These are phyloP conservation scores for Tiliacea aurago DNA, from an alignment of 2,888 invertebrate genomes.

Conservation along the genomic window DNA sequence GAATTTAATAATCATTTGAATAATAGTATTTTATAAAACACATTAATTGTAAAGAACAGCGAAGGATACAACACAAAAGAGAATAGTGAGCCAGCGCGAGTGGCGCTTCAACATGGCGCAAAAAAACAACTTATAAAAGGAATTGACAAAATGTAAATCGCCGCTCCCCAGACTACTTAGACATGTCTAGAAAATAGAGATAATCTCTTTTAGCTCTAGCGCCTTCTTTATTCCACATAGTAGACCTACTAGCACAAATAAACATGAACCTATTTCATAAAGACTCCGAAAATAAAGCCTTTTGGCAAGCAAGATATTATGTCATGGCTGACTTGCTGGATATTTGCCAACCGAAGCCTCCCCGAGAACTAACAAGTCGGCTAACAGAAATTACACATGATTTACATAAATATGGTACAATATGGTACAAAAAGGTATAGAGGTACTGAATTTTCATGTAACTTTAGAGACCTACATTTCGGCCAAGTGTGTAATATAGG, in stretches of 20 bases:
- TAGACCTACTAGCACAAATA: slow-evolving; percentile 60
- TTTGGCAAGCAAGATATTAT: slow-evolving; percentile 67
- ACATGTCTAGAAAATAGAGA: slow-evolving; percentile 37
- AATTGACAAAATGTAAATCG: slow-evolving; percentile 6
- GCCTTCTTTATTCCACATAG: slow-evolving; percentile 33
- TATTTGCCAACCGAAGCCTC: slow-evolving; percentile 68
- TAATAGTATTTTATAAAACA: slow-evolving; percentile 6
- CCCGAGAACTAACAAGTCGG: slow-evolving; percentile 47
- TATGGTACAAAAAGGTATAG: not conserved
- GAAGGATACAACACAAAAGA: not conserved
- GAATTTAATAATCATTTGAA: slow-evolving; percentile 2
- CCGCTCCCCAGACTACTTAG: slow-evolving; percentile 7
- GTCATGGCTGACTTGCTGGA: slow-evolving; percentile 69
- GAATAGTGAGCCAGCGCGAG: not conserved
- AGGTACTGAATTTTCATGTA: slow-evolving; percentile 26
- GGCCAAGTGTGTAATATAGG: not conserved
- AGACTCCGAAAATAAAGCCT: slow-evolving; percentile 62
- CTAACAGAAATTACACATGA: slow-evolving; percentile 50
- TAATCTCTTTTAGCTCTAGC: slow-evolving; percentile 30
- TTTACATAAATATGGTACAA: slow-evolving; percentile 24
- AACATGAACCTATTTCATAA: slow-evolving; percentile 52
- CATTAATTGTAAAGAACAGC: not conserved
- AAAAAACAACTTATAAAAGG: slow-evolving; percentile 6
- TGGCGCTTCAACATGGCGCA: not conserved
- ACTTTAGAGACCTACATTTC: slow-evolving; percentile 15